phyloP scores from a whole-genome alignment of 2,113 vertebrate genomes.

The Ancistrus triradiatus region DNA sequence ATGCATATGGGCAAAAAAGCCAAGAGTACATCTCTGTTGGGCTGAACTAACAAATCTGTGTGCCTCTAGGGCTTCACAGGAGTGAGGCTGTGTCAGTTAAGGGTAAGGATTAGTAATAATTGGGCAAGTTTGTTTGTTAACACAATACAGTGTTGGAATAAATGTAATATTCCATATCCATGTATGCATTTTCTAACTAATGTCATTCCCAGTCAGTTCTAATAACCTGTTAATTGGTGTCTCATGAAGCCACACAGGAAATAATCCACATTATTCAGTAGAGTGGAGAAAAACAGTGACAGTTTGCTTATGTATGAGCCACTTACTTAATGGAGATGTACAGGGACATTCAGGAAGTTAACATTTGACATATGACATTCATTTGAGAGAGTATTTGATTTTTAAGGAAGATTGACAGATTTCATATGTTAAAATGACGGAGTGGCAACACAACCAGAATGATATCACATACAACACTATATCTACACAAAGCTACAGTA shows the following conservation, averaged over 20 bases:
- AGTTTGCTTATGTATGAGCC: too few relatives aligned
- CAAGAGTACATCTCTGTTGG: too few relatives aligned
- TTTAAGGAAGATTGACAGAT: too few relatives aligned
- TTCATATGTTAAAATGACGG: too few relatives aligned
- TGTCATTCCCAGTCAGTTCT: neutral
- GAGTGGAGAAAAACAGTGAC: neutral
- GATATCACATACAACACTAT: too few relatives aligned
- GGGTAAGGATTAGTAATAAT: slow-evolving; percentile 4
- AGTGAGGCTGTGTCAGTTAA: slow-evolving; percentile 20
- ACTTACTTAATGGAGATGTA: too few relatives aligned
- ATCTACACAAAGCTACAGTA: too few relatives aligned
- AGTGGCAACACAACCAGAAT: too few relatives aligned
- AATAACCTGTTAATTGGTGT: slow-evolving; percentile 1
- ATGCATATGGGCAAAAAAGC: too few relatives aligned
- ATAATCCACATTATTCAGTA: neutral
- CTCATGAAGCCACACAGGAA: neutral
- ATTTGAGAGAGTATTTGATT: too few relatives aligned
- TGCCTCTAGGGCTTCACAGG: neutral
- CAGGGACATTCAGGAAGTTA: too few relatives aligned
- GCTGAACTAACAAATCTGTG: neutral
- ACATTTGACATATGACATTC: too few relatives aligned
- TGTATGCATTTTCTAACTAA: neutral
- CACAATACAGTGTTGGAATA: neutral
- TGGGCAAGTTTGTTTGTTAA: slow-evolving; percentile 13
- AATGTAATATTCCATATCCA: neutral